These are phyloP conservation scores for Schizopygopsis pylzovi DNA, from an alignment of 2,797 vertebrate genomes.

Conservation along the genomic window DNA sequence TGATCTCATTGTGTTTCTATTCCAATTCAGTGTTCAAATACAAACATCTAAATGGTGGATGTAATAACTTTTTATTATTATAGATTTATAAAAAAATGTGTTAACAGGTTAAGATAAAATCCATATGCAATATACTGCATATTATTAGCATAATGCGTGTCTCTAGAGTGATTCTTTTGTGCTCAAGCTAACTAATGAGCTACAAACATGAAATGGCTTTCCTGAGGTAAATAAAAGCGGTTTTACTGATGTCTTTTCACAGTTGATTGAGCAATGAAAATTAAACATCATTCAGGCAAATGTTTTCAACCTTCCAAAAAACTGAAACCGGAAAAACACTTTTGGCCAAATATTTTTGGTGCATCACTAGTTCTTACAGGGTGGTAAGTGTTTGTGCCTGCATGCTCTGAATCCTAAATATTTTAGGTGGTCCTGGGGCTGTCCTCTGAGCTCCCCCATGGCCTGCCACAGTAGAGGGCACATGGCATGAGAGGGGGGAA, in stretches of 20 bases:
- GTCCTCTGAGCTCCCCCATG: constrained; percentile 6
- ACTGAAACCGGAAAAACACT: not conserved
- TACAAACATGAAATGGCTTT: not conserved
- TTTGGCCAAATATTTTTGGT: not conserved
- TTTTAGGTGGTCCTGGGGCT: not conserved
- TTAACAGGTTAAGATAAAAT: too few relatives aligned
- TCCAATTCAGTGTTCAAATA: too few relatives aligned
- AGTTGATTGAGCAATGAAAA: not conserved
- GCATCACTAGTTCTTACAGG: not conserved
- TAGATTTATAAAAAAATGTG: too few relatives aligned
- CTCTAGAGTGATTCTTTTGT: too few relatives aligned
- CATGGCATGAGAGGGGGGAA: not conserved
- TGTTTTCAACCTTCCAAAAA: not conserved
- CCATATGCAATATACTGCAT: too few relatives aligned
- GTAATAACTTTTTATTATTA: too few relatives aligned
- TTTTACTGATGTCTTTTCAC: not conserved
- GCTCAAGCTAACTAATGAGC: not conserved
- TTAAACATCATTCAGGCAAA: not conserved
- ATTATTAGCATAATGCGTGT: too few relatives aligned
- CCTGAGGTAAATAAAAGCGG: not conserved
- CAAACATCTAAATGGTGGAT: too few relatives aligned
- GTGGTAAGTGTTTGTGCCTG: not conserved
- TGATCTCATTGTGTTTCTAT: not conserved
- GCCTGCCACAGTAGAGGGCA: not conserved
- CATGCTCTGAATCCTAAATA: constrained; percentile 4